Base-by-base conservation (phyloP, 1,140 invertebrate species). In the Cydia splendana region DNA sequence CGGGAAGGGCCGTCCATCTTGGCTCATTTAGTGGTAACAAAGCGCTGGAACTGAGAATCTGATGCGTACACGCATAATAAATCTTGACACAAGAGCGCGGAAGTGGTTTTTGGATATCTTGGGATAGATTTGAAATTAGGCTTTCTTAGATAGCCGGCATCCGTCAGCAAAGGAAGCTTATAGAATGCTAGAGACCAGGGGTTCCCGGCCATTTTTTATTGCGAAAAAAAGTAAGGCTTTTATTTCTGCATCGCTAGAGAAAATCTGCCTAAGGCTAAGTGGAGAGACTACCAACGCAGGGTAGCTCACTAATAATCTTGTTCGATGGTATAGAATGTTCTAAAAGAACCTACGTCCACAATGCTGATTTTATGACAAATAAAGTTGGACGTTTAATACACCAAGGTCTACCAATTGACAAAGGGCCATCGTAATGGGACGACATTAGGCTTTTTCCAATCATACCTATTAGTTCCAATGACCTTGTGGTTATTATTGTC, bases 381-480 rank as follows among this genome's bases (percentile, higher is more conserved):
- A 48, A 13, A 13, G 12, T 15, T 13, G 45, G 15, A 15, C 45
- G 13, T 48, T 48, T 12, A 13, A 48, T 48, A 48, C 12, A 51
- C 48, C 12, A 51, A 51, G 48, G 48, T 51, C 53, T 57, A 20
- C 53, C n/a, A 57, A 57, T 18, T 18, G 53, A 53, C 51, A 53
- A 53, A 53, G 51, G 51, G 53, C n/a, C 53, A 18, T 57, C 53
- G 15, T n/a, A 57, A 18, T 18, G n/a, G n/a, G 53, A 57, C 20
- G 53, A 57, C 53, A 18, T 57, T n/a, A 57, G 53, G n/a, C 15
- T 18, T 18, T 57, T 57, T 57, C 53, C 53, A 57, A 57, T 57
- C 53, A 57, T 57, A 57, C 53, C 53, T 18, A 57, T 57, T 57
- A 57, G 53, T 62, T 62, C 9, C 18, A 12, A 62, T 62, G 57